Evolutionary conservation across 2,797 vertebrate genomes (phyloP).

Genomic region (Antrozous pallidus): DNA sequence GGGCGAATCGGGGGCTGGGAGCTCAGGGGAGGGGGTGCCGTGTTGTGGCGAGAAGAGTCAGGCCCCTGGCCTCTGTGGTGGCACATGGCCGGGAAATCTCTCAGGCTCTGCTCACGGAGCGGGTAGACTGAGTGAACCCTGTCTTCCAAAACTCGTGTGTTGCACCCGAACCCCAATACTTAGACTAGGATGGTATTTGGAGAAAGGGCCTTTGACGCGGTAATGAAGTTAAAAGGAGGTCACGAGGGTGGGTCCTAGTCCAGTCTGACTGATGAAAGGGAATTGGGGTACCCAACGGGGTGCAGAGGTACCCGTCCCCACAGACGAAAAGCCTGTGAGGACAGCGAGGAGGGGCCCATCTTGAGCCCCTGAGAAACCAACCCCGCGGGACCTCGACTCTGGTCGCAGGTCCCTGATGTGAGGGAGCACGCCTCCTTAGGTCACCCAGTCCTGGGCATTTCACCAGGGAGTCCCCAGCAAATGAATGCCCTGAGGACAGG

Average conservation of each 20-base stretch:
- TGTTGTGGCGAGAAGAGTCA: fast-evolving
- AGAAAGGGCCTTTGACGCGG: not conserved
- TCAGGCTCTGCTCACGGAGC: not conserved
- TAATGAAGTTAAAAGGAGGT: not conserved
- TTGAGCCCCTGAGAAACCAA: not conserved
- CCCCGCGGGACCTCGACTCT: not conserved
- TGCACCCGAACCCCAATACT: not conserved
- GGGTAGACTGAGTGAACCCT: not conserved
- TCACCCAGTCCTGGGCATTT: fast-evolving
- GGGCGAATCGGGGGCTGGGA: not conserved
- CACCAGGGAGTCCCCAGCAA: not conserved
- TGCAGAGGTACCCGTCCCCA: not conserved
- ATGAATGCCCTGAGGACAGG: not conserved
- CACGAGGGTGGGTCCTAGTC: not conserved
- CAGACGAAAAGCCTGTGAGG: not conserved
- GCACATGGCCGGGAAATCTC: not conserved
- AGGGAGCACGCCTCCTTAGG: not conserved
- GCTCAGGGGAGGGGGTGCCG: fast-evolving
- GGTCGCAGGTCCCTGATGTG: not conserved
- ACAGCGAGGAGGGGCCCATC: too few relatives aligned
- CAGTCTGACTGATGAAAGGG: not conserved
- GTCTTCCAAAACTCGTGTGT: not conserved
- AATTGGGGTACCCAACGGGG: not conserved
- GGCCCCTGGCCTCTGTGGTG: not conserved
- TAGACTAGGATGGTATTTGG: not conserved